A percentile compares a stretch with the other conserved stretches of the same genome.
Conservation (phyloP, 1,140 invertebrate genomes). For the Homarus americanus region DNA sequence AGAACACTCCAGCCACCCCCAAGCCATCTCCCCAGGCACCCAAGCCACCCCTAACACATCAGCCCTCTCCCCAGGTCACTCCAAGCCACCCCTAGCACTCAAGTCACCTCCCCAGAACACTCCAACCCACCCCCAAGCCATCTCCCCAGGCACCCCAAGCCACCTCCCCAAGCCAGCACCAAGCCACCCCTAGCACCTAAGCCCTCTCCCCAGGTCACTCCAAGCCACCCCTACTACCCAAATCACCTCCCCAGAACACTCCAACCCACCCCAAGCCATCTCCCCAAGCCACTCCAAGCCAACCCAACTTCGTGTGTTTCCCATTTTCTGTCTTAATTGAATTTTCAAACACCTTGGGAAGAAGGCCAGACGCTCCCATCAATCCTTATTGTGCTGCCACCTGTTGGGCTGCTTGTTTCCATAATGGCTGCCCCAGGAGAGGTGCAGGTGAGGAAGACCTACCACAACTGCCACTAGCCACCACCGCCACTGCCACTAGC, state of each 20-base stretch:
- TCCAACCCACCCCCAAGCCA: not conserved
- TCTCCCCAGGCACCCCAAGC: not conserved
- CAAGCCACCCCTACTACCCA: not conserved
- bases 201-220: too few species aligned
- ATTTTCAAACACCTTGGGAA: conserved; percentile 8
- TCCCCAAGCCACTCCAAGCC: not conserved
- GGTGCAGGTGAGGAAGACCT: too few species aligned
- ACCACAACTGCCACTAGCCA: too few species aligned
- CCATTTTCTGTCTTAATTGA: conserved; percentile 2
- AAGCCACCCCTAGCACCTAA: not conserved
- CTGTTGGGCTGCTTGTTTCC: not conserved
- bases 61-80: too few species aligned
- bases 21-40: too few species aligned
- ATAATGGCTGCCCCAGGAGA: not conserved
- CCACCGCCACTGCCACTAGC: too few species aligned
- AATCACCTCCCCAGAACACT: too few species aligned
- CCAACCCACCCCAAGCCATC: not conserved
- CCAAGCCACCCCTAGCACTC: too few species aligned
- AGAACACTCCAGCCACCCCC: too few species aligned
- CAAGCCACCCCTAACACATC: too few species aligned
- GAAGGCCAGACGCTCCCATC: not conserved
- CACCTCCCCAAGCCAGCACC: not conserved
- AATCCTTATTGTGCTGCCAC: conserved; percentile 21
- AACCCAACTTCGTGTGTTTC: not conserved
- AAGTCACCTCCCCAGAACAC: too few species aligned